phyloP scores from a whole-genome alignment of 2,113 vertebrate genomes.

The Caranx ignobilis region DNA sequence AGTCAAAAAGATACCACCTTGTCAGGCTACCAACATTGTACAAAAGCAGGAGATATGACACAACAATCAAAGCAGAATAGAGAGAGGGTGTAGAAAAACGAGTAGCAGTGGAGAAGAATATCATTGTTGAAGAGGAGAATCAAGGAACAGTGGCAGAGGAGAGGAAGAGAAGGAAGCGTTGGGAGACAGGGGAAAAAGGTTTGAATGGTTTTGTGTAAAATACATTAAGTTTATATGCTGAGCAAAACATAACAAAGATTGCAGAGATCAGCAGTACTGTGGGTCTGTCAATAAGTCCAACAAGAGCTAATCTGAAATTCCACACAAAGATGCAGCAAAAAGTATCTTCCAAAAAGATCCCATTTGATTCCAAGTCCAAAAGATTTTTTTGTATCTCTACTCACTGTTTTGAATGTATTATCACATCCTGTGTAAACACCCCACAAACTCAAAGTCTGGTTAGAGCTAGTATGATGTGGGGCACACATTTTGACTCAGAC shows the following conservation, averaged over 20 bases:
- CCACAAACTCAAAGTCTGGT: not conserved
- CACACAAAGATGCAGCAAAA: not conserved
- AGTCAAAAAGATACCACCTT: conserved; percentile 27
- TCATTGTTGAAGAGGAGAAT: not conserved
- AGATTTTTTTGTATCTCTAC: not conserved
- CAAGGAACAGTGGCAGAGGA: not conserved
- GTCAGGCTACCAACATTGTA: conserved; percentile 5
- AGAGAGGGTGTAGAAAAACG: not conserved
- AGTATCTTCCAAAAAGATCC: not conserved
- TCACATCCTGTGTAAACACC: not conserved
- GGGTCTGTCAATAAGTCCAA: not conserved
- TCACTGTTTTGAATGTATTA: not conserved
- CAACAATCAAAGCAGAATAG: conserved; percentile 23
- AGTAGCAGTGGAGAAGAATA: not conserved
- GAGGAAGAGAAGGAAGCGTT: not conserved
- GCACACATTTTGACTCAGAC: not conserved
- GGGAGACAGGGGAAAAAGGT: not conserved
- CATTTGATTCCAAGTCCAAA: not conserved
- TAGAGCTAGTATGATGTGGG: not conserved
- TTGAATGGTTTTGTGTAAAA: not conserved
- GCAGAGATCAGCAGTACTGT: not conserved
- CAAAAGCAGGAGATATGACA: conserved; percentile 2
- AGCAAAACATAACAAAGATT: not conserved
- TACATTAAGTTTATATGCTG: not conserved
- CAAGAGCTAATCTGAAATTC: not conserved